Conservation (phyloP, 2,888 invertebrate genomes). For the Allacma fusca region DNA sequence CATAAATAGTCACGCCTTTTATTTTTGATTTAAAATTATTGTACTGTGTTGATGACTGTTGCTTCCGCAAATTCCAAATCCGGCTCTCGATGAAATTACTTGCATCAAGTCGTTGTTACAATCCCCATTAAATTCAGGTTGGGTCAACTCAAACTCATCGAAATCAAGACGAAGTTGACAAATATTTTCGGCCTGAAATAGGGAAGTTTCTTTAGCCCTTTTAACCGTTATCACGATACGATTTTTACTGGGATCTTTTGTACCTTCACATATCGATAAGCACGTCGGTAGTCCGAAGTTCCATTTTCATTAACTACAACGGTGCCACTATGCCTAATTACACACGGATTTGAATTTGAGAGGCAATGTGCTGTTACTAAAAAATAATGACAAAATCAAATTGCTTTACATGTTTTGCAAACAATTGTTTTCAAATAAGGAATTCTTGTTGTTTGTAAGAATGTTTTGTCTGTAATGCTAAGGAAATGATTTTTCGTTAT, state of each 20-base stretch:
- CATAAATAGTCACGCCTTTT: neutral
- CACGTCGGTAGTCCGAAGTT: neutral
- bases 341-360: neutral
- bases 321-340: neutral
- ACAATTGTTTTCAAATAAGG: too few species aligned
- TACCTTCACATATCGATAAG: neutral
- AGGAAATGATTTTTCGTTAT: too few species aligned
- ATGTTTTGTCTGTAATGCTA: too few species aligned
- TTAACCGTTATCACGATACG: too few species aligned
- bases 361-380: too few species aligned
- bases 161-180: neutral
- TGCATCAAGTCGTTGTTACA: neutral
- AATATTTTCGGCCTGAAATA: neutral
- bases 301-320: neutral
- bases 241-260: too few species aligned
- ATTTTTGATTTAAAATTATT: too few species aligned
- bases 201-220: too few species aligned
- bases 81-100: neutral
- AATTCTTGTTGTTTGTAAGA: too few species aligned
- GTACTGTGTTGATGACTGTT: neutral
- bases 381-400: too few species aligned
- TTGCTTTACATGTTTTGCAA: too few species aligned
- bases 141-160: neutral
- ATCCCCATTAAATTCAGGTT: neutral
- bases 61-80: neutral